Conservation (phyloP, 2,797 vertebrate genomes). For the Manis pentadactyla region DNA sequence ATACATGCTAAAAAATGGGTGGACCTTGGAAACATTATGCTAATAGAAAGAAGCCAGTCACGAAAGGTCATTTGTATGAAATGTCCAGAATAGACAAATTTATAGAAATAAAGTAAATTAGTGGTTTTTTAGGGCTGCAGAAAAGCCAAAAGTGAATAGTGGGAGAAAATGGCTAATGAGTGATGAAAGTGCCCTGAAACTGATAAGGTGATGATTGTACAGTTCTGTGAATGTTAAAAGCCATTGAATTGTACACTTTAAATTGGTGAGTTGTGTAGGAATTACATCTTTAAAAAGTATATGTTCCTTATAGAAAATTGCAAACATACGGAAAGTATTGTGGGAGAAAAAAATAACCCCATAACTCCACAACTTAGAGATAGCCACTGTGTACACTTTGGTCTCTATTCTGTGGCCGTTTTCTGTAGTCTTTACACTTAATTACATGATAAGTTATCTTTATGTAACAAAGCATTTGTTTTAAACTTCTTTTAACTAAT, state of each 20-base stretch:
- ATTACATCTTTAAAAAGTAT: neutral
- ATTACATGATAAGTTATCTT: slow-evolving; percentile 19
- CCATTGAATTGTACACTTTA: neutral
- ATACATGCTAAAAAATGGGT: neutral
- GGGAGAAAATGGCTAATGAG: neutral
- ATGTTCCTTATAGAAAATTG: slow-evolving; percentile 42
- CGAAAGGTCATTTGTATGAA: neutral
- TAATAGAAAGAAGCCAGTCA: neutral
- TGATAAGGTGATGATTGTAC: neutral
- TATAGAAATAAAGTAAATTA: neutral
- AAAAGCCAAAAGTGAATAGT: neutral
- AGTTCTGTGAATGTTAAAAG: neutral
- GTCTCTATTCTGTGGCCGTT: slow-evolving; percentile 2
- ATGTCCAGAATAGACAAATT: neutral
- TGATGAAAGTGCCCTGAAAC: slow-evolving; percentile 19
- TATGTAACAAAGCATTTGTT: neutral
- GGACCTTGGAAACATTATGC: neutral
- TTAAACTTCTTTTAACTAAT: slow-evolving; percentile 47
- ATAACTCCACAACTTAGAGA: slow-evolving; percentile 16
- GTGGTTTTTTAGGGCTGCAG: neutral
- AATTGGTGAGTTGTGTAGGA: slow-evolving; percentile 5
- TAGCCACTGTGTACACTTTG: neutral
- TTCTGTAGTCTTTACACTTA: neutral
- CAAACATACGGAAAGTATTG: neutral
- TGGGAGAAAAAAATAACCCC: neutral